Evolutionary conservation across 2,797 vertebrate species (phyloP).

Genomic region (Sparus aurata): DNA sequence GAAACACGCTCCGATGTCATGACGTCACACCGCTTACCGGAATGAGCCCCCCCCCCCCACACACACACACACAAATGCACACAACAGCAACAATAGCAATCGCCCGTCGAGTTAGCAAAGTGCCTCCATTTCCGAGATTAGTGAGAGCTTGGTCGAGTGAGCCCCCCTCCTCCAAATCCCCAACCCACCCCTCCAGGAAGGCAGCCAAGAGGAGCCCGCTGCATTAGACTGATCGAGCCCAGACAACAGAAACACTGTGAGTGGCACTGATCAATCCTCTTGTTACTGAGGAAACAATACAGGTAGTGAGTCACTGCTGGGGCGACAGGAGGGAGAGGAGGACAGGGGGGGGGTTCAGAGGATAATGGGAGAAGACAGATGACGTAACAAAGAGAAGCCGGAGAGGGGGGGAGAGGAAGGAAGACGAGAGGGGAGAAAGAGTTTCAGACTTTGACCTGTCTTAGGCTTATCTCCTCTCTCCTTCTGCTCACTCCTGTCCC

Average conservation of each 20-base stretch:
- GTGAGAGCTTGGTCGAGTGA: conserved; percentile 51
- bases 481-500: conserved; percentile 33
- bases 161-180: conserved; percentile 60
- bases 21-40: conserved; percentile 47
- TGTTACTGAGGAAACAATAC: conserved; percentile 85
- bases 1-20: conserved; percentile 1
- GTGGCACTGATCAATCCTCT: conserved; percentile 81
- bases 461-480: conserved; percentile 63
- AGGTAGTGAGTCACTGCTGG: conserved; percentile 85
- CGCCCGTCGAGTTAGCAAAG: conserved; percentile 57
- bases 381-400: conserved; percentile 86
- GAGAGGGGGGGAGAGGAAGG: conserved; percentile 54
- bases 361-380: conserved; percentile 85
- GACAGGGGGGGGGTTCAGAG: conserved; percentile 43
- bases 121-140: conserved; percentile 77
- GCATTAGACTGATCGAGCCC: conserved; percentile 67
- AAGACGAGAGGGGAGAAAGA: conserved; percentile 52
- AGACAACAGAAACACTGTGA: conserved; percentile 81
- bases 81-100: conserved; percentile 50
- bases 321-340: conserved; percentile 44
- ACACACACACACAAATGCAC: neutral
- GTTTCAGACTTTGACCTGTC: conserved; percentile 76
- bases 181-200: conserved; percentile 52
- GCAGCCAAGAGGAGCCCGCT: conserved; percentile 51
- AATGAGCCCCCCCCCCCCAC: conserved; percentile 15